Conservation (phyloP, 1,140 invertebrate species). For the Zaprionus ghesquierei region DNA sequence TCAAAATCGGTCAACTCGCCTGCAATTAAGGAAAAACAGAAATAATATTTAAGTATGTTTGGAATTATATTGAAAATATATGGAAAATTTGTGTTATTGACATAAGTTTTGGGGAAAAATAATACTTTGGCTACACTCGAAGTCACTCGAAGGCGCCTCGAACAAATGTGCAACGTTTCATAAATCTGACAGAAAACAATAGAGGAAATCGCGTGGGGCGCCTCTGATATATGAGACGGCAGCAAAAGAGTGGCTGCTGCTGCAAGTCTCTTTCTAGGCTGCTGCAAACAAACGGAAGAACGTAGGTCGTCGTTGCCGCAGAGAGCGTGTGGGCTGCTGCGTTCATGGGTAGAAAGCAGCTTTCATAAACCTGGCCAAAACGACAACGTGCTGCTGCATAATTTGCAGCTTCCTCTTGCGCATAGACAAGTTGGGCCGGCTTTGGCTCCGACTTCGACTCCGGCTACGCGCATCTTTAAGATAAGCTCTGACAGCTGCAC, state of each 20-base stretch:
- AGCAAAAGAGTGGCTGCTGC: slow-evolving; percentile 48
- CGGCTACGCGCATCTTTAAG: slow-evolving; percentile 59
- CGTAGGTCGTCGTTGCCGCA: slow-evolving; percentile 25
- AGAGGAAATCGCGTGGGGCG: slow-evolving; percentile 55
- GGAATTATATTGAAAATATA: slow-evolving; percentile 43
- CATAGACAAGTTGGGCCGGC: slow-evolving; percentile 15
- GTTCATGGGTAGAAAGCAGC: neutral
- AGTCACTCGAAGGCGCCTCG: slow-evolving; percentile 37
- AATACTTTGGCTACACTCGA: neutral
- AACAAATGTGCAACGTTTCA: slow-evolving; percentile 48
- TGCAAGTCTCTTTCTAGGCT: neutral
- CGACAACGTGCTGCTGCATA: slow-evolving; percentile 5
- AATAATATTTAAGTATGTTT: slow-evolving; percentile 41
- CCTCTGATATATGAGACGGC: slow-evolving; percentile 58
- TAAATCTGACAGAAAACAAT: slow-evolving; percentile 58
- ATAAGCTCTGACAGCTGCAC: slow-evolving; percentile 62
- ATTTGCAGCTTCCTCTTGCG: slow-evolving; percentile 53
- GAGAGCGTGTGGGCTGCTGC: slow-evolving; percentile 37
- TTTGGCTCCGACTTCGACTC: too few relatives aligned
- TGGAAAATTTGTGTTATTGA: slow-evolving; percentile 53
- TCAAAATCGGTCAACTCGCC: slow-evolving; percentile 55
- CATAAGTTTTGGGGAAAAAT: slow-evolving; percentile 23
- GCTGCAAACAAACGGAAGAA: slow-evolving; percentile 40
- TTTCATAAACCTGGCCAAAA: slow-evolving; percentile 64
- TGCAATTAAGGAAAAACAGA: slow-evolving; percentile 39